Percentiles rank a stretch among this genome's conserved stretches.
phyloP scores from a whole-genome alignment of 2,113 vertebrate genomes.

The Clarias batrachus region DNA sequence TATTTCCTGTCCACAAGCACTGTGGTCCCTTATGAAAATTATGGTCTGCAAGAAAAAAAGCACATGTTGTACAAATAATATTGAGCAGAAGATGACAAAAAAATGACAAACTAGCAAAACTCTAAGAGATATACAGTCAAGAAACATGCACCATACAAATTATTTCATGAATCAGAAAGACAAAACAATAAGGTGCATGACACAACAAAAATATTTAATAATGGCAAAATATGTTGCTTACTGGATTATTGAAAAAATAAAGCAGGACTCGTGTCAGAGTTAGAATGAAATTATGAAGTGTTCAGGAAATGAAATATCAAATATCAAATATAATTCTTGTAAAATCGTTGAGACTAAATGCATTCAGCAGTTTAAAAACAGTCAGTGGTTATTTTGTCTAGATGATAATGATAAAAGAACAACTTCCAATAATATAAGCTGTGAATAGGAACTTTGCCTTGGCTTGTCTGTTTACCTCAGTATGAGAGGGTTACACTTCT shows the following conservation, averaged over 20 bases:
- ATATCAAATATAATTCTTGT: conserved; percentile 55
- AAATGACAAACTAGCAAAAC: conserved; percentile 44
- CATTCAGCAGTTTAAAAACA: conserved; percentile 59
- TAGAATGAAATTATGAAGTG: conserved; percentile 18
- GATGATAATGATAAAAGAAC: conserved; percentile 54
- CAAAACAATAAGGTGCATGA: not conserved
- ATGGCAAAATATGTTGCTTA: not conserved
- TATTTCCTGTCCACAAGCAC: conserved; percentile 79
- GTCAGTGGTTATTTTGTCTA: conserved; percentile 66
- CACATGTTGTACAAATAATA: conserved; percentile 68
- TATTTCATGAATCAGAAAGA: not conserved
- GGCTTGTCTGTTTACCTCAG: conserved; percentile 58
- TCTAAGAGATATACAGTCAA: conserved; percentile 56
- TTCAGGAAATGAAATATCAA: conserved; percentile 46
- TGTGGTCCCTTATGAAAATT: conserved; percentile 85
- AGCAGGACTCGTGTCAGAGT: not conserved
- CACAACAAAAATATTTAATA: not conserved
- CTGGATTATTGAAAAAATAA: not conserved
- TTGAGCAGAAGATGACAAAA: conserved; percentile 41
- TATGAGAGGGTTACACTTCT: conserved; percentile 45
- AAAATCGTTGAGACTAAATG: conserved; percentile 51
- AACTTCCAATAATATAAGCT: conserved; percentile 49
- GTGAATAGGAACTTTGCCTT: conserved; percentile 50
- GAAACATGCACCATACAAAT: conserved; percentile 47
- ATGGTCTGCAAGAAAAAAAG: conserved; percentile 76